A percentile compares a stretch with the other conserved stretches of the same genome.
Evolutionary conservation across 2,888 invertebrate species (phyloP).

Genomic region (Biston betularia): DNA sequence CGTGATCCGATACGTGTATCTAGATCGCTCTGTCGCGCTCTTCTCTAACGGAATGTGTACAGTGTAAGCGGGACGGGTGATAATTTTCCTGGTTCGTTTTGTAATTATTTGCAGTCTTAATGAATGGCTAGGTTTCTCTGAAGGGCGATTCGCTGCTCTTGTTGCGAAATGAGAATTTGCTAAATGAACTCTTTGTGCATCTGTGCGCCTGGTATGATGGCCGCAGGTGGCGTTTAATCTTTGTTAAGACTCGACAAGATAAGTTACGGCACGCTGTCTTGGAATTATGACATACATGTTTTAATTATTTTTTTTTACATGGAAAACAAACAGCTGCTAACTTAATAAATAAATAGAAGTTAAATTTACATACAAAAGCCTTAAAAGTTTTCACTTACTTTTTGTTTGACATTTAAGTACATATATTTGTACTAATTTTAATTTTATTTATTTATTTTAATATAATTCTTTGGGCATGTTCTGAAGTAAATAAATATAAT

Average conservation of each 20-base stretch:
- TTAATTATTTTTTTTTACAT: not conserved
- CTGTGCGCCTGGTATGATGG: not conserved
- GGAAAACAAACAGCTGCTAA: too few species aligned
- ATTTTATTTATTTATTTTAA: too few species aligned
- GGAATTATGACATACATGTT: not conserved
- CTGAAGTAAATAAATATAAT: too few species aligned
- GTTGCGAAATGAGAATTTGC: conserved; percentile 42
- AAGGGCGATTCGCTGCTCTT: conserved; percentile 64
- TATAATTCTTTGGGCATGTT: too few species aligned
- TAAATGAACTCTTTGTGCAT: conserved; percentile 11
- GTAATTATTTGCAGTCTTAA: conserved; percentile 72
- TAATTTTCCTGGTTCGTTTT: conserved; percentile 63
- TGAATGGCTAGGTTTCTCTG: conserved; percentile 64
- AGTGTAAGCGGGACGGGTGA: conserved; percentile 59
- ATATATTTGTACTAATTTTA: too few species aligned
- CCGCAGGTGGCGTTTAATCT: conserved; percentile 6
- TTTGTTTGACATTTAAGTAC: too few species aligned
- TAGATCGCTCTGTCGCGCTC: conserved; percentile 71
- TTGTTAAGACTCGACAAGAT: not conserved
- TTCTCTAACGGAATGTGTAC: conserved; percentile 16
- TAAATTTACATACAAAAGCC: too few species aligned
- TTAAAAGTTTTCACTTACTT: too few species aligned
- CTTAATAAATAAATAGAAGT: too few species aligned
- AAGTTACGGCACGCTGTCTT: not conserved
- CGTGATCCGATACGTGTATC: conserved; percentile 75